Conservation (phyloP, 1,140 invertebrate genomes). For the Drosophila santomea region DNA sequence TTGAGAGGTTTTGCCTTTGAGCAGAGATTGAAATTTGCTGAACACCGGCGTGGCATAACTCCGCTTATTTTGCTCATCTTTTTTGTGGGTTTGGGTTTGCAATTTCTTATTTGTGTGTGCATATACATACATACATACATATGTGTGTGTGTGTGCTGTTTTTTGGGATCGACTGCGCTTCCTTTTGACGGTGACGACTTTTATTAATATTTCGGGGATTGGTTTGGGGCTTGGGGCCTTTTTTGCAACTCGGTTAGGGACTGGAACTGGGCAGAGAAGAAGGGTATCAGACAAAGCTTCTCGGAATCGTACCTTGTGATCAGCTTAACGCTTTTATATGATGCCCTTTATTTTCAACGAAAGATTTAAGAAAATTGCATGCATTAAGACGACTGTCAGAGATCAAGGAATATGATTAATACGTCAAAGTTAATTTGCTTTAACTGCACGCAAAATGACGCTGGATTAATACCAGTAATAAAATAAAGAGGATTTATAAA, state of each 20-base stretch:
- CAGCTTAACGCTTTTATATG: slow-evolving; percentile 45
- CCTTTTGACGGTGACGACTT: slow-evolving; percentile 81
- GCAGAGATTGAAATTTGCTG: slow-evolving; percentile 81
- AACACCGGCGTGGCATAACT: slow-evolving; percentile 79
- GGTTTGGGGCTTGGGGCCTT: slow-evolving; percentile 63
- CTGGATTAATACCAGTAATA: background rate
- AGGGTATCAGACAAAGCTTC: slow-evolving; percentile 70
- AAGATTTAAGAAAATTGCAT: background rate
- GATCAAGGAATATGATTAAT: background rate
- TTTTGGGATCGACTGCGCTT: slow-evolving; percentile 68
- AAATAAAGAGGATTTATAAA: background rate
- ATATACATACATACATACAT: no score
- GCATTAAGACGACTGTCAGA: background rate
- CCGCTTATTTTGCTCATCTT: slow-evolving; percentile 32
- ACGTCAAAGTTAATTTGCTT: background rate
- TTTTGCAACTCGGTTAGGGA: slow-evolving; percentile 7
- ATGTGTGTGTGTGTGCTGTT: slow-evolving; percentile 5
- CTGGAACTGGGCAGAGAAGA: slow-evolving; percentile 27
- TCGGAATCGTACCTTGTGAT: slow-evolving; percentile 63
- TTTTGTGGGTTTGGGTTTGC: slow-evolving; percentile 27
- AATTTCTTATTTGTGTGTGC: background rate
- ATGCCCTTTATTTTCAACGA: slow-evolving; percentile 36
- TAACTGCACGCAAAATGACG: background rate
- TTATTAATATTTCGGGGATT: slow-evolving; percentile 77
- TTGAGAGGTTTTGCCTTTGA: slow-evolving; percentile 54